A percentile compares a stretch with the other conserved stretches of the same genome.
phyloP scores from a whole-genome alignment of 2,888 invertebrate genomes.

The Cephus nigrinus region DNA sequence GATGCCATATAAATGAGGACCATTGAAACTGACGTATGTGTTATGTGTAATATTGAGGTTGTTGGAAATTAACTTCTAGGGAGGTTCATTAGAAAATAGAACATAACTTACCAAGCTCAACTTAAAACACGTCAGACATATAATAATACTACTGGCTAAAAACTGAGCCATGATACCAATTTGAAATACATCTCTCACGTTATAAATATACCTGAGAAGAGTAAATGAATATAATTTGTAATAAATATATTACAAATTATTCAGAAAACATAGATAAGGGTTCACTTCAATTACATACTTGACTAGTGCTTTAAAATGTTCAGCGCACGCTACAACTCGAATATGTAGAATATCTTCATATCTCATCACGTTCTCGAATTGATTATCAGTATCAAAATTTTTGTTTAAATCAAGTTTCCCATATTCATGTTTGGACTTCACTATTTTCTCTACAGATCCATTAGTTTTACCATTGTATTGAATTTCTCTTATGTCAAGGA shows the following conservation, averaged over 20 bases:
- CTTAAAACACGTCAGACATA: constrained; percentile 62
- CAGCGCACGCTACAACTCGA: constrained; percentile 35
- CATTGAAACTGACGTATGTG: too few species aligned
- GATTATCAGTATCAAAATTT: too few species aligned
- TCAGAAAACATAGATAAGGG: too few species aligned
- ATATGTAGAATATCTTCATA: constrained; percentile 11
- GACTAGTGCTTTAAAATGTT: constrained; percentile 50
- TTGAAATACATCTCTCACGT: constrained; percentile 44
- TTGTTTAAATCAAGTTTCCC: too few species aligned
- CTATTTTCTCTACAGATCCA: too few species aligned
- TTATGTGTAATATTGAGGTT: too few species aligned
- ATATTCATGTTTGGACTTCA: too few species aligned
- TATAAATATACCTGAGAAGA: constrained; percentile 52
- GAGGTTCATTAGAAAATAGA: not conserved
- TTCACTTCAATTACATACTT: constrained; percentile 36
- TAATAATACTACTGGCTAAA: constrained; percentile 52
- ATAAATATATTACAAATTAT: not conserved
- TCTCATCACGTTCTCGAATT: too few species aligned
- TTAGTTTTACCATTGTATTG: not conserved
- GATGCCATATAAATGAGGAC: too few species aligned
- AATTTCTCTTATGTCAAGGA: too few species aligned
- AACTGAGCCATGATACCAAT: constrained; percentile 56
- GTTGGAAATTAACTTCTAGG: too few species aligned
- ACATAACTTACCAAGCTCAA: constrained; percentile 52
- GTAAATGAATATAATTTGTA: not conserved